These are phyloP conservation scores for Penaeus japonicus DNA, from an alignment of 1,140 invertebrate genomes.

Conservation along the genomic window DNA sequence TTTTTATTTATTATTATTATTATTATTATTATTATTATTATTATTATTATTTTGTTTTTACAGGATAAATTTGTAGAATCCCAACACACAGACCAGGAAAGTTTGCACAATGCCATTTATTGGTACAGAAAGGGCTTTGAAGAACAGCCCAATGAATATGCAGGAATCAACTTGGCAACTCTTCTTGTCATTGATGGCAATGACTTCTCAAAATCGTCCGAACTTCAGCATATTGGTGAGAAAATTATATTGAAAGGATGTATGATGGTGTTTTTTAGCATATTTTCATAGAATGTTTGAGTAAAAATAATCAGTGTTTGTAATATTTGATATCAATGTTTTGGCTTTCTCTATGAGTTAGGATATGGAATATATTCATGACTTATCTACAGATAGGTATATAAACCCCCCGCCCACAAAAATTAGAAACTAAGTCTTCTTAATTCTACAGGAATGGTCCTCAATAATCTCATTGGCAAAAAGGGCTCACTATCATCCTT, in stretches of 20 bases:
- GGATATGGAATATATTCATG: no score
- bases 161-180: constrained; percentile 98
- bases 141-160: constrained; percentile 98
- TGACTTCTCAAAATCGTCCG: constrained; percentile 60
- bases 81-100: constrained; percentile 86
- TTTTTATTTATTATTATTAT: not conserved
- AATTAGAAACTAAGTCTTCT: no score
- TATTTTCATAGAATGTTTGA: no score
- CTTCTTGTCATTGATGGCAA: constrained; percentile 97
- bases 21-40: not conserved
- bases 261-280: not conserved
- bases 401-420: no score
- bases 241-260: not conserved
- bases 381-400: no score
- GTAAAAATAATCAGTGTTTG: no score
- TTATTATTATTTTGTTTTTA: not conserved
- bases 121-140: constrained; percentile 99
- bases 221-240: constrained; percentile 60
- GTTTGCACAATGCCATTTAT: constrained; percentile 90
- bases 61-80: constrained; percentile 98
- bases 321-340: no score
- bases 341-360: no score
- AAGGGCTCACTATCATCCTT: constrained; percentile 93
- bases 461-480: constrained; percentile 98
- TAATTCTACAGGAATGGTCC: constrained; percentile 77